Percentiles rank a stretch among this genome's conserved stretches.
These are phyloP conservation scores for Coranthus polyacanthus DNA, from an alignment of 2,797 vertebrate genomes.

Conservation along the genomic window DNA sequence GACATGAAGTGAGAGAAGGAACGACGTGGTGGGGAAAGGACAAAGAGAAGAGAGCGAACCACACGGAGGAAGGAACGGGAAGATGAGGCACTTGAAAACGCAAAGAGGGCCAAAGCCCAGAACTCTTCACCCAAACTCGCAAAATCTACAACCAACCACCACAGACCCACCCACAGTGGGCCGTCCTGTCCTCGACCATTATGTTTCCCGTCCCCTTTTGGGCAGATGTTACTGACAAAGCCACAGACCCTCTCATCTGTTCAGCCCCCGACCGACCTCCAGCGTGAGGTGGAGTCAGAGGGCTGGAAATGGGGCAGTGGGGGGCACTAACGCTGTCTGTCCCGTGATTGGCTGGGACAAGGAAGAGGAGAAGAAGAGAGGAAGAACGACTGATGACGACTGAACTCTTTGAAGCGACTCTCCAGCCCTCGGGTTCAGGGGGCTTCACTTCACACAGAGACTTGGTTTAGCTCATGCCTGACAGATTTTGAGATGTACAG, in stretches of 20 bases:
- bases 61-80: conserved; percentile 28
- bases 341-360: conserved; percentile 63
- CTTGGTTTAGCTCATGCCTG: conserved; percentile 90
- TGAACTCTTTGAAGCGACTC: conserved; percentile 78
- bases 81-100: conserved; percentile 55
- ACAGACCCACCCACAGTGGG: conserved; percentile 65
- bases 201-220: conserved; percentile 59
- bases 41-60: conserved; percentile 21
- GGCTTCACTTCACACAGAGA: conserved; percentile 88
- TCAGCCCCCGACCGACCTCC: conserved; percentile 48
- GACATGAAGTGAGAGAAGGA: conserved; percentile 95
- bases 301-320: conserved; percentile 39
- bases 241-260: conserved; percentile 71
- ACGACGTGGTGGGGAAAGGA: conserved; percentile 40
- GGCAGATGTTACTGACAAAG: conserved; percentile 68
- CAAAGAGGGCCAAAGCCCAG: conserved; percentile 38
- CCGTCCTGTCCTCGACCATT: conserved; percentile 71
- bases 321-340: conserved; percentile 52
- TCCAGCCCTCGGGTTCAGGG: conserved; percentile 64
- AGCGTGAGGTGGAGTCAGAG: conserved; percentile 36
- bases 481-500: conserved; percentile 85
- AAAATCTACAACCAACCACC: conserved; percentile 75
- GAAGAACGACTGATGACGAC: conserved; percentile 85
- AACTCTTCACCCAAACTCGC: conserved; percentile 71
- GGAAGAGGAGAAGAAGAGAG: conserved; percentile 87